A percentile compares a stretch with the other conserved stretches of the same genome.
These are phyloP conservation scores for Anomalospiza imberbis DNA, from an alignment of 2,797 vertebrate species.

Conservation along the genomic window DNA sequence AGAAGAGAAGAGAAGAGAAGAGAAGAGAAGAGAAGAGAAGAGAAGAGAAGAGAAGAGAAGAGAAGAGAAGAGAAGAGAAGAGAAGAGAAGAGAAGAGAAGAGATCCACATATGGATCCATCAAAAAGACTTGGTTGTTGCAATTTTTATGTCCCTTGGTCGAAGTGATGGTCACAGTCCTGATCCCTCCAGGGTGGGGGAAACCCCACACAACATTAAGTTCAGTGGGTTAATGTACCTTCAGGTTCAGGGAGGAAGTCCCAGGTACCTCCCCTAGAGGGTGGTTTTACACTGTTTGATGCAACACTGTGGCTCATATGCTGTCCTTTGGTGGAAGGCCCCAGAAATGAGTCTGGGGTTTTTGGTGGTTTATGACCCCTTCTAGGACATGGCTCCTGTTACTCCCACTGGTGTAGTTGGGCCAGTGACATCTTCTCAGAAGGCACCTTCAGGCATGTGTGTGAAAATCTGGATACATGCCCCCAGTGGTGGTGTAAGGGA, in stretches of 20 bases:
- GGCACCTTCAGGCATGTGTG: neutral
- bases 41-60: too few species aligned
- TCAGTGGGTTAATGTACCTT: neutral
- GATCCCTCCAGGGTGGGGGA: neutral
- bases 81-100: too few species aligned
- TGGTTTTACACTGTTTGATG: neutral
- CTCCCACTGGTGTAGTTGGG: neutral
- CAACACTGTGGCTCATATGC: neutral
- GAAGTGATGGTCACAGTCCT: neutral
- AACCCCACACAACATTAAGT: neutral
- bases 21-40: too few species aligned
- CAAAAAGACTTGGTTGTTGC: neutral
- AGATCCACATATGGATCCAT: too few species aligned
- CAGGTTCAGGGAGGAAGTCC: neutral
- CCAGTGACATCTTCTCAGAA: neutral
- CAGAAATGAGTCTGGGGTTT: neutral
- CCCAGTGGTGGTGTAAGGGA: neutral
- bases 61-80: too few species aligned
- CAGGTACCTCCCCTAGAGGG: too few species aligned
- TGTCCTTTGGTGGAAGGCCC: neutral
- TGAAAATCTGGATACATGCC: fast-evolving
- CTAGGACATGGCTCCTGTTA: neutral
- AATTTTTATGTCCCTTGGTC: neutral
- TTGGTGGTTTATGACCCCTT: neutral
- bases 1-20: too few species aligned